These are phyloP conservation scores for Montipora foliosa DNA, from an alignment of 64 coral and sea anemone genomes.

Conservation along the genomic window DNA sequence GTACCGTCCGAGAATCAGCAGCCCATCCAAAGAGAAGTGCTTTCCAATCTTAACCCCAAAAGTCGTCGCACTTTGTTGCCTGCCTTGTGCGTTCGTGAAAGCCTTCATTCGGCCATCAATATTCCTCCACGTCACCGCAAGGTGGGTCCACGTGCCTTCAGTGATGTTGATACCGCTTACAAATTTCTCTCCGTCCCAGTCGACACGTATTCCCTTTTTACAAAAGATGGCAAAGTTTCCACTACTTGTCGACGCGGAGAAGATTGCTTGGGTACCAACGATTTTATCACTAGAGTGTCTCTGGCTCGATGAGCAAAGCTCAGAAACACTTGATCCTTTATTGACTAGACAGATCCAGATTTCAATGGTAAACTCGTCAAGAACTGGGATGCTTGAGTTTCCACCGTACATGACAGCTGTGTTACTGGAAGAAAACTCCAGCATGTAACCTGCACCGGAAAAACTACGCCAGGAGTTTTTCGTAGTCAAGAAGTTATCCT, in stretches of 20 bases:
- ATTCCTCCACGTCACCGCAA: conserved; percentile 83
- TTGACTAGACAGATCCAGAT: conserved; percentile 86
- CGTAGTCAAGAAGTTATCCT: conserved; percentile 57
- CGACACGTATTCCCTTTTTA: conserved; percentile 57
- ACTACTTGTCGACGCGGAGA: conserved; percentile 53
- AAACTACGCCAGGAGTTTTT: conserved; percentile 59
- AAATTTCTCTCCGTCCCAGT: conserved; percentile 47
- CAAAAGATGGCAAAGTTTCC: conserved; percentile 70
- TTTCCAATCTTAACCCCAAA: conserved; percentile 68
- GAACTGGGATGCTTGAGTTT: conserved; percentile 53
- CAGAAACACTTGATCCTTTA: conserved; percentile 4
- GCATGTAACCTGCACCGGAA: conserved; percentile 85
- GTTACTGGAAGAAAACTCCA: conserved; percentile 64
- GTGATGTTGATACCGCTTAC: conserved; percentile 62
- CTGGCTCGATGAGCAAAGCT: conserved; percentile 42
- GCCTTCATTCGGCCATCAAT: conserved; percentile 81
- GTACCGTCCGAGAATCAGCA: conserved; percentile 65
- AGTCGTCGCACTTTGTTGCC: conserved; percentile 18
- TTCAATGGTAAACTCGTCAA: conserved; percentile 92
- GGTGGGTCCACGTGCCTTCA: conserved; percentile 81
- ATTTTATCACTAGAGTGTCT: background rate
- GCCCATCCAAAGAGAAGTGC: conserved; percentile 66
- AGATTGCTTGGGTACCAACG: conserved; percentile 48
- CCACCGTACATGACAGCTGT: conserved; percentile 54
- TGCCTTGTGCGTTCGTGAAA: conserved; percentile 29